These are phyloP conservation scores for Adela reaumurella DNA, from an alignment of 2,888 invertebrate genomes.

Conservation along the genomic window DNA sequence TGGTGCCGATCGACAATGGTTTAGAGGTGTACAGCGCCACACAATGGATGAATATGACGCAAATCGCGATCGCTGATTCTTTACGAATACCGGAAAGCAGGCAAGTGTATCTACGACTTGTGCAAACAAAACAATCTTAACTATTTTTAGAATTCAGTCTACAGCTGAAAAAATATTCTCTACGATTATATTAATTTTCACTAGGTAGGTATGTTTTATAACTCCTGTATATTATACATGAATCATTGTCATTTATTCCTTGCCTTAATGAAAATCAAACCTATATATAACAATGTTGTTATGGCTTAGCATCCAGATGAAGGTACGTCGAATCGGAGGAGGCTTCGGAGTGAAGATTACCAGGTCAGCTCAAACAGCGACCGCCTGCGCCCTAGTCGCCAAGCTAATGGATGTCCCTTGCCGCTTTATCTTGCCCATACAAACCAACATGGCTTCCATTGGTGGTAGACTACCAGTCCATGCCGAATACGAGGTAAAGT, in stretches of 20 bases:
- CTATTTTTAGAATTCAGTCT: too few species aligned
- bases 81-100: conserved; percentile 55
- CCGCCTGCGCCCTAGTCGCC: conserved; percentile 62
- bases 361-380: conserved; percentile 48
- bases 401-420: conserved; percentile 54
- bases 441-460: conserved; percentile 57
- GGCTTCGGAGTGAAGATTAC: conserved; percentile 63
- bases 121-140: too few species aligned
- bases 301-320: too few species aligned
- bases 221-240: too few species aligned
- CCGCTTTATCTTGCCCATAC: conserved; percentile 58
- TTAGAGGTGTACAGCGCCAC: conserved; percentile 62
- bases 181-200: too few species aligned
- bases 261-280: too few species aligned
- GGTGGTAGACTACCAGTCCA: conserved; percentile 53
- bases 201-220: too few species aligned
- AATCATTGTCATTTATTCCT: too few species aligned
- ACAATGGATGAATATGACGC: conserved; percentile 63
- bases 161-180: too few species aligned
- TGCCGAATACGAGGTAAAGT: conserved; percentile 58
- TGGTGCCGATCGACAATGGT: conserved; percentile 64
- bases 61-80: conserved; percentile 53
- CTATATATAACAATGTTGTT: too few species aligned
- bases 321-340: conserved; percentile 62
- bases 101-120: too few species aligned